Percentiles rank a stretch among this genome's conserved stretches.
phyloP scores from a whole-genome alignment of 2,888 invertebrate species.

The Lycophotia porphyrea region DNA sequence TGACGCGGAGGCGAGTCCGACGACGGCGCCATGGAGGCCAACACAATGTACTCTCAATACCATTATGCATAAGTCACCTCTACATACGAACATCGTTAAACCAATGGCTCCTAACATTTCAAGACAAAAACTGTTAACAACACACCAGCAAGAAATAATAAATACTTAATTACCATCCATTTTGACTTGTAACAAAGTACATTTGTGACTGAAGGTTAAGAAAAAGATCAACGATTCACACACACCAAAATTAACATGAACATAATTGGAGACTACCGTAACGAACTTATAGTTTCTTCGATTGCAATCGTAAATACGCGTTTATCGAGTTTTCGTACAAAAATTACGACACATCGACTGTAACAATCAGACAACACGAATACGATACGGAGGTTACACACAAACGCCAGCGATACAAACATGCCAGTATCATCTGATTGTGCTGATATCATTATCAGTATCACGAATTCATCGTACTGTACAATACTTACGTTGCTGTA shows the following conservation, averaged over 20 bases:
- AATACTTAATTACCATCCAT: constrained; percentile 44
- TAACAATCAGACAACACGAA: constrained; percentile 60
- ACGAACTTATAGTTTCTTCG: constrained; percentile 49
- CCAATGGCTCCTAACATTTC: constrained; percentile 42
- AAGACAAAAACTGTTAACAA: constrained; percentile 47
- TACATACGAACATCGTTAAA: constrained; percentile 44
- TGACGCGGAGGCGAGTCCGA: constrained; percentile 80
- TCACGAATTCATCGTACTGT: constrained; percentile 66
- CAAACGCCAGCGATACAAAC: constrained; percentile 47
- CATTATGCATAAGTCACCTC: constrained; percentile 65
- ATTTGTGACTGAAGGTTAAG: constrained; percentile 51
- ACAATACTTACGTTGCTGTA: constrained; percentile 74
- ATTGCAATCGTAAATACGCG: constrained; percentile 52
- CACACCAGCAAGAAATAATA: constrained; percentile 43
- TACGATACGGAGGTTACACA: constrained; percentile 58
- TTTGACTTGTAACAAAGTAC: constrained; percentile 40
- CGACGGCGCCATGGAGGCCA: constrained; percentile 77
- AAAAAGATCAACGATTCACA: constrained; percentile 38
- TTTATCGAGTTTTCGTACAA: constrained; percentile 60
- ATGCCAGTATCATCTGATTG: constrained; percentile 60
- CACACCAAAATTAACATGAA: constrained; percentile 30
- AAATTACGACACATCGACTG: constrained; percentile 56
- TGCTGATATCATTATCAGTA: constrained; percentile 69
- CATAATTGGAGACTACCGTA: constrained; percentile 25
- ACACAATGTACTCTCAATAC: constrained; percentile 68